These are phyloP conservation scores for Myotis brandtii DNA, from an alignment of 2,113 vertebrate genomes.

Conservation along the genomic window DNA sequence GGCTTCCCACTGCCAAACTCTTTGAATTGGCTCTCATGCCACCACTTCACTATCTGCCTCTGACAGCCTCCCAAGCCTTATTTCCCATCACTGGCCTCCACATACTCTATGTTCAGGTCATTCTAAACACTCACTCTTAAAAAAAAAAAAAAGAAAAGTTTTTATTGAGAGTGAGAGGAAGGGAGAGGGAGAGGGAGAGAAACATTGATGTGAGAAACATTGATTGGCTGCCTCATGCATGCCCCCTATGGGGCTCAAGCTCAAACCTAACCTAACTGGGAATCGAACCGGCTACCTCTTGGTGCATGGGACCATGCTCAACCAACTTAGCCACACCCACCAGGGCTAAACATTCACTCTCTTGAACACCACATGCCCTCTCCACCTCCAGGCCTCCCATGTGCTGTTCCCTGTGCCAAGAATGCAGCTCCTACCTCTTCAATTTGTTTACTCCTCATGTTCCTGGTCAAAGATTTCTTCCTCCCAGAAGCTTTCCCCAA, in stretches of 20 bases:
- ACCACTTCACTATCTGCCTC: not conserved
- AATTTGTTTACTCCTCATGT: not conserved
- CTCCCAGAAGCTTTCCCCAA: not conserved
- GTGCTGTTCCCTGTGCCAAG: not conserved
- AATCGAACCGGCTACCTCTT: not conserved
- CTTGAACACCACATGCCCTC: not conserved
- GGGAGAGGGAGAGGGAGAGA: not conserved
- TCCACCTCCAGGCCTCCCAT: not conserved
- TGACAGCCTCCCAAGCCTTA: not conserved
- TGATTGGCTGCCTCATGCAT: not conserved
- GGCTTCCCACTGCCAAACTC: not conserved
- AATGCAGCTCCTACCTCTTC: not conserved
- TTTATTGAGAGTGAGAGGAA: not conserved
- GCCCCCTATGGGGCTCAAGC: no score
- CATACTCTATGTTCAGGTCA: accelerated
- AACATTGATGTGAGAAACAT: not conserved
- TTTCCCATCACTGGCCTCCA: not conserved
- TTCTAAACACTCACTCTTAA: not conserved
- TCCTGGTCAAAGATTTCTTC: not conserved
- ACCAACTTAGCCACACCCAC: not conserved
- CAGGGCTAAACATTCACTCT: not conserved
- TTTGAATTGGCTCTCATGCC: not conserved
- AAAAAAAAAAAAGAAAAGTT: not conserved
- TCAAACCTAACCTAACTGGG: not conserved
- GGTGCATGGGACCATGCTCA: not conserved